Percentiles rank a stretch among this genome's conserved stretches.
These are phyloP conservation scores for Toxotes lorentzi DNA, from an alignment of 2,797 vertebrate species.

Conservation along the genomic window DNA sequence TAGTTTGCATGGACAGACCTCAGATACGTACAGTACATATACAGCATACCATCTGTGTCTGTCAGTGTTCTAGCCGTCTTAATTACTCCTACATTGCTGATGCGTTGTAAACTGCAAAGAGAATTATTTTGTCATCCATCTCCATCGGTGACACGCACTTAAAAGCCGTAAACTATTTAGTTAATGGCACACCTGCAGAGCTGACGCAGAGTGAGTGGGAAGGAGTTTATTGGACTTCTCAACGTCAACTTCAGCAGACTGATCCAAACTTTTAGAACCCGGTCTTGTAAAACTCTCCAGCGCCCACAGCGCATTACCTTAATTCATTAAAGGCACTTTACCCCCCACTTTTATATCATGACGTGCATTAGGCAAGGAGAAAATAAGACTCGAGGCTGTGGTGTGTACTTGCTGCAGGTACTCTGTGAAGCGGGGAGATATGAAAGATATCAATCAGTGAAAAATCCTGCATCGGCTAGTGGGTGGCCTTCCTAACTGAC, in stretches of 20 bases:
- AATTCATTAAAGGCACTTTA: slow-evolving; percentile 84
- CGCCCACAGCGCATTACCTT: slow-evolving; percentile 77
- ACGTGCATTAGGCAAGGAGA: slow-evolving; percentile 67
- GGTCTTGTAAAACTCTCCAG: slow-evolving; percentile 79
- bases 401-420: slow-evolving; percentile 59
- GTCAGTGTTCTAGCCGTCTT: slow-evolving; percentile 48
- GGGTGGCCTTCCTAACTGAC: slow-evolving; percentile 80
- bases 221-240: slow-evolving; percentile 77
- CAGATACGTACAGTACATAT: slow-evolving; percentile 7
- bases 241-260: slow-evolving; percentile 66
- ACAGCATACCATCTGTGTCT: slow-evolving; percentile 48
- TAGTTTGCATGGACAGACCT: slow-evolving; percentile 19
- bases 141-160: slow-evolving; percentile 63
- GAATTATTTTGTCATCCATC: slow-evolving; percentile 77
- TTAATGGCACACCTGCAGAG: slow-evolving; percentile 76
- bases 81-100: slow-evolving; percentile 60
- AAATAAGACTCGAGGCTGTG: slow-evolving; percentile 65
- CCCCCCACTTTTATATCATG: slow-evolving; percentile 75
- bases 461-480: slow-evolving; percentile 65
- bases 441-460: slow-evolving; percentile 81
- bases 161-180: slow-evolving; percentile 66
- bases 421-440: slow-evolving; percentile 57
- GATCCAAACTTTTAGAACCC: slow-evolving; percentile 77
- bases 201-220: slow-evolving; percentile 57
- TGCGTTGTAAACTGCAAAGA: slow-evolving; percentile 62